phyloP scores from a whole-genome alignment of 2,888 invertebrate species.

The Cryptosula pallasiana region DNA sequence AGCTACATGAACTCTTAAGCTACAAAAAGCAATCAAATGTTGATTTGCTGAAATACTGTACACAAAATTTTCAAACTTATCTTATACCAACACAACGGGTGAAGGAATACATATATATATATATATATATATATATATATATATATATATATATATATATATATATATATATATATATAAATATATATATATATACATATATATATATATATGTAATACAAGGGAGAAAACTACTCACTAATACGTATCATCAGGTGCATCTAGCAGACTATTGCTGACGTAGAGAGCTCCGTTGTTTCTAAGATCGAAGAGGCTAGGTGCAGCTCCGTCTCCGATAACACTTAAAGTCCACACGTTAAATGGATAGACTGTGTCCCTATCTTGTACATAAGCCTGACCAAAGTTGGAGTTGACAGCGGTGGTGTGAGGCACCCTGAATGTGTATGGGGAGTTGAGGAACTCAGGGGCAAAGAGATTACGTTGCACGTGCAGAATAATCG shows the following conservation, averaged over 20 bases:
- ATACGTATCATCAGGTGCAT: neutral
- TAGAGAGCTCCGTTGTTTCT: neutral
- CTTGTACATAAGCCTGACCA: neutral
- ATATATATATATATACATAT: no score
- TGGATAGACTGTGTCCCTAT: neutral
- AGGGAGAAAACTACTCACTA: no score
- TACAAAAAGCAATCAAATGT: no score
- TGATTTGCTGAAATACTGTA: no score
- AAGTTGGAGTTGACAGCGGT: neutral
- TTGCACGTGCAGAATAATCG: neutral
- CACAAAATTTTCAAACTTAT: no score
- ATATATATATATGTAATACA: no score
- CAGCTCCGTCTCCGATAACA: neutral
- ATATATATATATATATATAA: no score
- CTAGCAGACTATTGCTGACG: neutral
- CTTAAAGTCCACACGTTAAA: neutral
- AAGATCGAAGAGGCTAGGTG: neutral
- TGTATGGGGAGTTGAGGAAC: neutral
- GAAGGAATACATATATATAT: no score
- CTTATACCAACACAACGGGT: no score
- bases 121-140: no score
- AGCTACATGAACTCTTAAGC: slow-evolving; percentile 29
- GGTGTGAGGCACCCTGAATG: neutral
- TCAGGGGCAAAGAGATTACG: neutral
- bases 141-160: no score